Evolutionary conservation across 2,113 vertebrate genomes (phyloP).

Genomic region (Acinonyx jubatus): DNA sequence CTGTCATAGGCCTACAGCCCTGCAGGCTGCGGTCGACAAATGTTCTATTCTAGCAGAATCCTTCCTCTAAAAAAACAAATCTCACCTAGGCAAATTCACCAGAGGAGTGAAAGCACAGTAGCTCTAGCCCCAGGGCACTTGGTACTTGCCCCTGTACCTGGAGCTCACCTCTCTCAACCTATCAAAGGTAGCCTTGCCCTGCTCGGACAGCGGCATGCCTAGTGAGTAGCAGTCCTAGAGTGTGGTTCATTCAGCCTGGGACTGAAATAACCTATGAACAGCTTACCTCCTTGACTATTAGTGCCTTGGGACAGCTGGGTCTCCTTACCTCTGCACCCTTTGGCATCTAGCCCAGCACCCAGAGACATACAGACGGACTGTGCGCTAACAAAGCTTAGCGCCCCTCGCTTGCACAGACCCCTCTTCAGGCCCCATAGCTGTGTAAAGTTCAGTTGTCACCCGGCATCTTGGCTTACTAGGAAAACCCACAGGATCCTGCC

Average conservation of each 20-base stretch:
- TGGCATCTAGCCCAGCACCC: background rate
- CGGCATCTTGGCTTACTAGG: background rate
- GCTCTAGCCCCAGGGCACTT: background rate
- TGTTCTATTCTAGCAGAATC: background rate
- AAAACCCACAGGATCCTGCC: background rate
- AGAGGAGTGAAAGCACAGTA: background rate
- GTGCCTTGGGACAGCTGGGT: background rate
- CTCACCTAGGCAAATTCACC: background rate
- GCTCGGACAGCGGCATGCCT: background rate
- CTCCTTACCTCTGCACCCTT: background rate
- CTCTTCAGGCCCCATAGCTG: background rate
- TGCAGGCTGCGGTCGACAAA: background rate
- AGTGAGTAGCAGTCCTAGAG: background rate
- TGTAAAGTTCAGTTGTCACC: background rate
- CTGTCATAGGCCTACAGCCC: background rate
- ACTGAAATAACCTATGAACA: background rate
- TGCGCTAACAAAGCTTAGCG: background rate
- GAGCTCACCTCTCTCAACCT: background rate
- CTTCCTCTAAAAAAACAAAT: background rate
- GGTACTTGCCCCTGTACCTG: background rate
- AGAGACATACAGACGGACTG: background rate
- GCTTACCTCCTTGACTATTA: background rate
- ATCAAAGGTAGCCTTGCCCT: background rate
- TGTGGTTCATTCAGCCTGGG: background rate
- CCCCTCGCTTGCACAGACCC: background rate